Base-by-base conservation (phyloP, 2,888 invertebrate species). In the Athalia circularis region DNA sequence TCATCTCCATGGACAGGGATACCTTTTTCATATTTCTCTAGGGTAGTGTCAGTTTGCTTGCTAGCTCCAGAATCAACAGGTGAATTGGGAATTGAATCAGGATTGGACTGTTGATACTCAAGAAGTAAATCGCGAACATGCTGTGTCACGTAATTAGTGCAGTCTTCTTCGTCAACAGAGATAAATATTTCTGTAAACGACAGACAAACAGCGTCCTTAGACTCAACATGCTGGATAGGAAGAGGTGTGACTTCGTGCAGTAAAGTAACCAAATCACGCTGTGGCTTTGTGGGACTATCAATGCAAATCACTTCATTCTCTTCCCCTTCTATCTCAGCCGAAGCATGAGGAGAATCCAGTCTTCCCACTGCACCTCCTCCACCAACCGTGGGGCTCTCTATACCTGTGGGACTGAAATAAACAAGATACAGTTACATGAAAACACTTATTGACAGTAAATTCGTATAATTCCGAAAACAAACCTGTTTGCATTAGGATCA, bases 311-410 rank as follows among this genome's bases (percentile, higher is more conserved):
- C 92, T 86, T 95, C 96, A 0, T 94, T 94, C 86, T 96, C 96
- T 83, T 95, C 94, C 0, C 95, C 95, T 88, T 96, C 96, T n/a
- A 96, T 93, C 89, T 96, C 96, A 0, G 96, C 96, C 0, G 94
- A 94, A 5, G 95, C 94, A 65, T 92, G 92, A 0, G 92, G 92
- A 0, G 92, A 92, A 83, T 92, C 91, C 43, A 93, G 87, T n/a
- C 91, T 90, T 0, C 93, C 94, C 0, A 92, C 92, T 6, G 93
- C 93, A 8, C 93, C 93, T 61, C 91, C 92, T 77, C 88, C 88
- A 6, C 75, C 75, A 7, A 75, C 62, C 6, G 89, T 84, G 13
- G 90, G 88, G 11, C 88, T 89, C 62, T 90, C 90, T 13, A 90
- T 82, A 57, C 89, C 89, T n/a, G 88, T 86, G 43, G 89, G 90